Evolutionary conservation across 2,888 invertebrate species (phyloP).

Genomic region (Andrena minutula): DNA sequence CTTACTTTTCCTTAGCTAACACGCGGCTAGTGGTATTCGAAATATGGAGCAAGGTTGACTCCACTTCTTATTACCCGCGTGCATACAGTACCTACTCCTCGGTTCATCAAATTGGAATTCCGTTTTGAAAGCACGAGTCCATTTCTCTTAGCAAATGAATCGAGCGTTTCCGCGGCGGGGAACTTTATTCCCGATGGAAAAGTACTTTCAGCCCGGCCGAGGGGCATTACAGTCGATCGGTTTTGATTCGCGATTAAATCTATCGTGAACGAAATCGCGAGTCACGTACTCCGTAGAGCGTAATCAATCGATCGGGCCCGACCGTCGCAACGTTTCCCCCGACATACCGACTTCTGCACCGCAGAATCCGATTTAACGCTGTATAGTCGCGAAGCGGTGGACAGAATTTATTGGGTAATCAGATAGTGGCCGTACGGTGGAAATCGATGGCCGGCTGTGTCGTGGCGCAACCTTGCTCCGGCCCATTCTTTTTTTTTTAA

Average conservation of each 20-base stretch:
- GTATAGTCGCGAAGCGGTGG: constrained; percentile 34
- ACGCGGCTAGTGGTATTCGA: no score
- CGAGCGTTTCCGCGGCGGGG: neutral
- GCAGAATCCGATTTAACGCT: constrained; percentile 57
- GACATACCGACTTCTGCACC: constrained; percentile 39
- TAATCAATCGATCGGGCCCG: constrained; percentile 56
- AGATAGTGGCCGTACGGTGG: constrained; percentile 54
- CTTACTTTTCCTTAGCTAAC: no score
- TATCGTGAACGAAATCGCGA: constrained; percentile 35
- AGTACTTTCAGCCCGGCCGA: neutral
- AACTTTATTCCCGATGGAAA: neutral
- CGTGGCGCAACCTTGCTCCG: constrained; percentile 64
- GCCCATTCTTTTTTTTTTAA: constrained; percentile 21
- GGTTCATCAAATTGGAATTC: neutral
- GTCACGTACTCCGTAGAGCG: constrained; percentile 49
- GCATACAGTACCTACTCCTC: no score
- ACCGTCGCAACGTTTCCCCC: constrained; percentile 37
- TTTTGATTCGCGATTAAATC: constrained; percentile 42
- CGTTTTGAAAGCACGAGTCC: neutral
- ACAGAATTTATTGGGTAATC: constrained; percentile 64
- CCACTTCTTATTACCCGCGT: no score
- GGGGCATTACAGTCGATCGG: constrained; percentile 20
- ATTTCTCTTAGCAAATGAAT: neutral
- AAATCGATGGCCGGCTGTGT: constrained; percentile 61
- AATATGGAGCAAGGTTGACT: no score